phyloP scores from a whole-genome alignment of 2,888 invertebrate species.

The Clivina fossor region DNA sequence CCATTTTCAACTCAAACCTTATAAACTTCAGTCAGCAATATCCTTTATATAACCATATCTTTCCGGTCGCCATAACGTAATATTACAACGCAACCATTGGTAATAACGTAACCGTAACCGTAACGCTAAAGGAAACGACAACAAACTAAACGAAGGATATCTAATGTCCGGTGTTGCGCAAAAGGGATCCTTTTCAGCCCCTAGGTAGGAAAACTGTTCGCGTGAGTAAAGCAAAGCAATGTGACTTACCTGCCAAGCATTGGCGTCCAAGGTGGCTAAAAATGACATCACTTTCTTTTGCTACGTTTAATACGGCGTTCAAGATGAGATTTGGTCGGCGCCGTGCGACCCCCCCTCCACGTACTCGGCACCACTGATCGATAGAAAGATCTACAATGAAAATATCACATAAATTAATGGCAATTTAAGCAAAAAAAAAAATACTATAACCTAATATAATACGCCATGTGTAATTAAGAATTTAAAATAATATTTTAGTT shows the following conservation, averaged over 20 bases:
- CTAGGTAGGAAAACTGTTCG: neutral
- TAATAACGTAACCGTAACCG: neutral
- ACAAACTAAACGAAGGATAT: conserved; percentile 24
- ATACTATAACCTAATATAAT: no score
- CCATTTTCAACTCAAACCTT: no score
- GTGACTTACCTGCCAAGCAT: conserved; percentile 57
- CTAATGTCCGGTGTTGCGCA: conserved; percentile 20
- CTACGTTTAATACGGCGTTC: no score
- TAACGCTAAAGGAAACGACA: conserved; percentile 3
- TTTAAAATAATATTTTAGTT: no score
- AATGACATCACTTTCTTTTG: conserved; percentile 53
- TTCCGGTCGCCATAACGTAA: no score
- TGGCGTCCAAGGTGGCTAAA: conserved; percentile 57
- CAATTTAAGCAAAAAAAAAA: no score
- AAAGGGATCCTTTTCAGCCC: neutral
- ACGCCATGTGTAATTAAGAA: no score
- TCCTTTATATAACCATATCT: no score
- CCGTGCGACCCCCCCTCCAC: conserved; percentile 17
- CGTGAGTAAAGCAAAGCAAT: neutral
- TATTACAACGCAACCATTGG: conserved; percentile 1
- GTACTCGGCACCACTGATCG: conserved; percentile 9
- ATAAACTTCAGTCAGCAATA: no score
- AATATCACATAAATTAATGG: no score
- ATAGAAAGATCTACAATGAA: neutral
- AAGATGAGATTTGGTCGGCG: no score